These are phyloP conservation scores for Eubucco bourcierii DNA, from an alignment of 2,113 vertebrate species.

Conservation along the genomic window DNA sequence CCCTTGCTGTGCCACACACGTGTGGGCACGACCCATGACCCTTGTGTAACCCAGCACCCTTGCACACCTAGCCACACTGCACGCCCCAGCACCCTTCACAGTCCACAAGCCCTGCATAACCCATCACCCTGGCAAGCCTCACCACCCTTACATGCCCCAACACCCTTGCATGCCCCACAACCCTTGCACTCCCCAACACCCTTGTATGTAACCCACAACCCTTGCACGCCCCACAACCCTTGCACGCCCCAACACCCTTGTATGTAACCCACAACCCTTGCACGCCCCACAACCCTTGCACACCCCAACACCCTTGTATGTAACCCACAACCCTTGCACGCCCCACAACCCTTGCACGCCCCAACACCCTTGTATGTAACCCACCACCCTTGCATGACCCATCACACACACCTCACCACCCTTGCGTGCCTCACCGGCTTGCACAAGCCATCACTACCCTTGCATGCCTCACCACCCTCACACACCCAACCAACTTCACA, in stretches of 20 bases:
- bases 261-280: neutral
- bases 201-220: neutral
- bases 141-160: fast-evolving
- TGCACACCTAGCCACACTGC: neutral
- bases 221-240: neutral
- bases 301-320: neutral
- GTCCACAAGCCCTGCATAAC: neutral
- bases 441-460: neutral
- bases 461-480: neutral
- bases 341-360: neutral
- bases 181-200: neutral
- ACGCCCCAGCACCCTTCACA: neutral
- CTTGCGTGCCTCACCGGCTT: neutral
- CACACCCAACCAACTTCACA: neutral
- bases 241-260: neutral
- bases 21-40: neutral
- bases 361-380: neutral
- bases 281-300: neutral
- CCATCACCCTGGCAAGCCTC: neutral
- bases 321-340: neutral
- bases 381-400: neutral
- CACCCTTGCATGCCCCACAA: fast-evolving
- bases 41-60: neutral
- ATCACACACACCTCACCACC: neutral
- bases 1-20: neutral